Evolutionary conservation across 2,113 vertebrate genomes (phyloP), one percentile per base, ranked within the genome.

Genomic region (Megaptera novaeangliae): DNA sequence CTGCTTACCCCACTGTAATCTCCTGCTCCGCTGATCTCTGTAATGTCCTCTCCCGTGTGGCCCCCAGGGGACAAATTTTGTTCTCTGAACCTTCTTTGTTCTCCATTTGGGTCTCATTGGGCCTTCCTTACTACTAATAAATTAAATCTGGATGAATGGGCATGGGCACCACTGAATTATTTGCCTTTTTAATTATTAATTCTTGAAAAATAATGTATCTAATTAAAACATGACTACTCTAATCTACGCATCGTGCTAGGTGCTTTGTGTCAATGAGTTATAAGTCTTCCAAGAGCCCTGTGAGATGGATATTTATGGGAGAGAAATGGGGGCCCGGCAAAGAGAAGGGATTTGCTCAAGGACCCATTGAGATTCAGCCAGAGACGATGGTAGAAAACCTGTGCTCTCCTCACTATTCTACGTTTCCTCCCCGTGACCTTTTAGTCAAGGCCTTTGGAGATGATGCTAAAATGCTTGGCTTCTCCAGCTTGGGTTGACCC

Each of bases 311-410:
- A 31, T 20, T 64, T 49, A 14, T 2, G 44, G 23, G 9, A 31
- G n/a, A 55, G 31, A 10, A 81, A 25, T 31, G 14, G 12, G 34
- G 15, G 25, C 55, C 18, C 46, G 5, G 21, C 18, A 7, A 52
- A 14, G 39, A n/a, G 27, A 39, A n/a, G n/a, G 59, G 39, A 29
- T 86, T 69, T 94, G 21, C 12, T 12, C 10, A 15, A 15, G 21
- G 20, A 9, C n/a, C 27, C 12, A 0, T 0, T 0, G 27, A 66
- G 36, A 15, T 6, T 2, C 27, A 31, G 5, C 15, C 12, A 20
- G 68, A 86, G 44, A 21, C 1, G 6, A 27, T 17, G 21, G 25
- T 11, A n/a, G 55, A 8, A 59, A 52, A 23, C 25, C 46, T 21
- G 6, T 21, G 9, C n/a, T 52, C 36, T 81, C 11, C 15, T 52